A percentile compares a stretch with the other conserved stretches of the same genome.
Conservation (phyloP, 2,113 vertebrate genomes). For the Halichoeres trimaculatus region DNA sequence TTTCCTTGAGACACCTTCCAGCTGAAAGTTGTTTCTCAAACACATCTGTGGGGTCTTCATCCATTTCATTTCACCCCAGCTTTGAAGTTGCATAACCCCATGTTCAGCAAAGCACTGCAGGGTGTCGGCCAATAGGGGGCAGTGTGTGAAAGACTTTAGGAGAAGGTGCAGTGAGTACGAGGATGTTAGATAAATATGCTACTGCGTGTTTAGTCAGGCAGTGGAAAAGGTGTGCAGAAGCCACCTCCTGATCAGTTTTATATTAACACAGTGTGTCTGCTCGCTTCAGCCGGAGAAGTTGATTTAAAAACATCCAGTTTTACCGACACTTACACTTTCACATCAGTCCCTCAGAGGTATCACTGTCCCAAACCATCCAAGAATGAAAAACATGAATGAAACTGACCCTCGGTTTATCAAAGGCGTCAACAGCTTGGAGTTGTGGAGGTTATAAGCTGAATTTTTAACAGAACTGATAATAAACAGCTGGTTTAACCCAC, state of each 20-base stretch:
- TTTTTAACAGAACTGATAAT: not conserved
- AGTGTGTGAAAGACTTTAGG: not conserved
- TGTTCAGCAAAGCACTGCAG: conserved; percentile 13
- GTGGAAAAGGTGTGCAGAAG: not conserved
- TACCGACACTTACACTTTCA: too few species aligned
- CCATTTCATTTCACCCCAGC: not conserved
- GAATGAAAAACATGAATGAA: too few species aligned
- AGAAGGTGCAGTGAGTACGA: not conserved
- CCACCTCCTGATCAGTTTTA: conserved; percentile 15
- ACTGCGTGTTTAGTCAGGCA: not conserved
- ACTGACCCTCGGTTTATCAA: not conserved
- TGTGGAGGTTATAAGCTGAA: too few species aligned
- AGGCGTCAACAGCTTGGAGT: too few species aligned
- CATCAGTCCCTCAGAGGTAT: too few species aligned
- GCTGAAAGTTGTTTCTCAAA: not conserved
- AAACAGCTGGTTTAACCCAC: too few species aligned
- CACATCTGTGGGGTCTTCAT: not conserved
- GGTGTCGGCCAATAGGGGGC: conserved; percentile 38
- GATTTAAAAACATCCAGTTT: not conserved
- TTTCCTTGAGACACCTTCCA: not conserved
- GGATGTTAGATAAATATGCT: not conserved
- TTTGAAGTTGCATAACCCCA: not conserved
- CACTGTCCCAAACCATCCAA: not conserved
- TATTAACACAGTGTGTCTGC: not conserved
- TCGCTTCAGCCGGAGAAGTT: not conserved